Evolutionary conservation across 2,113 vertebrate genomes (phyloP), one percentile per base, ranked within the genome.

Genomic region (Aythya baeri): DNA sequence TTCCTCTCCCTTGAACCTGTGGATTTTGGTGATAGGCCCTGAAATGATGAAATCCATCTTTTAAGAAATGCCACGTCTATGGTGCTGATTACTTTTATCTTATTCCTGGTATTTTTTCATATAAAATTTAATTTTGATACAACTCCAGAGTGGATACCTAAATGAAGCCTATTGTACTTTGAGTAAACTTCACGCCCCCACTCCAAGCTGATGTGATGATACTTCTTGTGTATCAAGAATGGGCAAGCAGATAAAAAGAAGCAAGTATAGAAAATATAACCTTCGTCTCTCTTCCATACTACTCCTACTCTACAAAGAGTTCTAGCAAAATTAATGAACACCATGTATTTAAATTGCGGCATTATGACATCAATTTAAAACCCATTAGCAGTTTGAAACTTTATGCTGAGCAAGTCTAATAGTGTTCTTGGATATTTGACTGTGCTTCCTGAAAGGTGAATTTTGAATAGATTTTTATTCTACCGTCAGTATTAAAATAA

Each of bases 361-460:
- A 95, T 96, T 94, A 97, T 89, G 89, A 91, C 75, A 97, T 95
- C 96, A 95, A 96, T 97, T 97, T 97, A 96, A 96, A 95, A 96
- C 55, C 95, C 96, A 96, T 97, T 96, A 96, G 79, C 89, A 88
- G 91, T 93, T 91, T 95, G 87, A 97, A 94, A 94, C 95, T 96
- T 94, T 95, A 83, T 95, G 82, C 89, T 93, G 81, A 82, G 84
- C 75, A 93, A 94, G 63, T 95, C 83, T 97, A 92, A 94, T 94
- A 92, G 84, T 92, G 66, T 94, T 95, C 93, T 91, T 95, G 83
- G 95, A 92, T 97, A 93, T 97, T 96, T 94, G 93, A 97, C 87
- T 94, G 75, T 91, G 78, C 95, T 94, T 94, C 31, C 67, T 93
- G 91, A 95, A 95, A 95, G 93, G 96, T 96, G 96, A 96, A 94